Conservation (phyloP, 2,113 vertebrate species). For the Proteles cristata region DNA sequence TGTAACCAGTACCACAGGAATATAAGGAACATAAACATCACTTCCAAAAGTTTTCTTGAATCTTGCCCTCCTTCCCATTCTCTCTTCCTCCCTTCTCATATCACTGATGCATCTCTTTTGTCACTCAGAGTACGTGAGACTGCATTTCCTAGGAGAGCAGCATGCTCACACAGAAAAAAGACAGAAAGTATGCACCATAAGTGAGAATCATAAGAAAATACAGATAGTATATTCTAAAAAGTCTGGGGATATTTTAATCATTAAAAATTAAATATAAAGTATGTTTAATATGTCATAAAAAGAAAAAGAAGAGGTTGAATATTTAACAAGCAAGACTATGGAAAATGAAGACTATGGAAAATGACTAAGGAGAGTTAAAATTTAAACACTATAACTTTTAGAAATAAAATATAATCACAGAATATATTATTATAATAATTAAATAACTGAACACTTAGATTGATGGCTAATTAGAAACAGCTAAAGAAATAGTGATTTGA, state of each 20-base stretch:
- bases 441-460: background rate
- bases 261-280: constrained; percentile 8
- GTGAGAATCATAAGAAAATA: background rate
- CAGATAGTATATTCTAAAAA: background rate
- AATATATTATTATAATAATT: background rate
- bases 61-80: background rate
- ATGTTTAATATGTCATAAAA: background rate
- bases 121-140: background rate
- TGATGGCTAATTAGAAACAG: background rate
- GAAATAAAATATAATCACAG: background rate
- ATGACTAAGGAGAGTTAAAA: constrained; percentile 20
- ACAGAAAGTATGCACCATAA: background rate
- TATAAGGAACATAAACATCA: background rate
- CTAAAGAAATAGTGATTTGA: background rate
- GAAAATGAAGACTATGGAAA: background rate
- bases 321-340: background rate
- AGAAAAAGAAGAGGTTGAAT: background rate
- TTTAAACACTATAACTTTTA: background rate
- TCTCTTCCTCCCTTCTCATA: background rate
- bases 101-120: background rate
- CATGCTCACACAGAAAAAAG: background rate
- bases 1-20: background rate
- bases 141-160: background rate
- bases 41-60: background rate
- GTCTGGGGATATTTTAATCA: background rate